Base-by-base conservation (phyloP, 2,797 vertebrate genomes). In the Notolepis coatsorum region DNA sequence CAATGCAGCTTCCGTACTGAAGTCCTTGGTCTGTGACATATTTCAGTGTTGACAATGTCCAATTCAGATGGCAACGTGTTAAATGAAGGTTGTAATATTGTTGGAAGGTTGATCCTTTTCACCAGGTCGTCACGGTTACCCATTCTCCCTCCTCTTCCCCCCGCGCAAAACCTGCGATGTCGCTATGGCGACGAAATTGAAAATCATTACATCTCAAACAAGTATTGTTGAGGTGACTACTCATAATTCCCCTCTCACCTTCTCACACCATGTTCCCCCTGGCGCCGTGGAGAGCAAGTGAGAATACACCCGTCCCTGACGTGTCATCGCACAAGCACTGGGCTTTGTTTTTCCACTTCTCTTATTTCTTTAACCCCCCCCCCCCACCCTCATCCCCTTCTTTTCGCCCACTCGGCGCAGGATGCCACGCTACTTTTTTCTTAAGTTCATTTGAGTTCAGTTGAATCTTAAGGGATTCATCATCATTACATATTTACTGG, bases 401-500 rank as follows among this genome's bases (percentile, higher is more conserved):
- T 75, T 58, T 73, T 70, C 74, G 53, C 64, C 77, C 71, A 79
- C 80, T 84, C 83, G 77, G 84, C 87, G 77, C 79, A 76, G 86
- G 86, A 82, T 73, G 54, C 73, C 8, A 9, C 67, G 77, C 5
- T 33, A 10, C 5, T 33, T 7, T 12, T 76, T 13, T 17, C 79
- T 80, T 67, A 83, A 93, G 92, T 95, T 95, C 94, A 94, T 85
- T 77, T 93, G 89, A 96, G 94, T 96, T 96, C 81, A 85, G 15
- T 18, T 71, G 79, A 90, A 93, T 92, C 86, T 85, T 91, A 73
- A 89, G 94, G 90, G 93, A 94, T 94, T 96, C 94, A 94, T 97
- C 94, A 94, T 97, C 95, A 95, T 96, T 96, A 95, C 95, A 95
- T 96, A 95, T 96, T 97, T 97, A 96, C 94, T 93, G 92, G 93